Base-by-base conservation (phyloP, 2,113 vertebrate species). In the Apodemus sylvaticus region DNA sequence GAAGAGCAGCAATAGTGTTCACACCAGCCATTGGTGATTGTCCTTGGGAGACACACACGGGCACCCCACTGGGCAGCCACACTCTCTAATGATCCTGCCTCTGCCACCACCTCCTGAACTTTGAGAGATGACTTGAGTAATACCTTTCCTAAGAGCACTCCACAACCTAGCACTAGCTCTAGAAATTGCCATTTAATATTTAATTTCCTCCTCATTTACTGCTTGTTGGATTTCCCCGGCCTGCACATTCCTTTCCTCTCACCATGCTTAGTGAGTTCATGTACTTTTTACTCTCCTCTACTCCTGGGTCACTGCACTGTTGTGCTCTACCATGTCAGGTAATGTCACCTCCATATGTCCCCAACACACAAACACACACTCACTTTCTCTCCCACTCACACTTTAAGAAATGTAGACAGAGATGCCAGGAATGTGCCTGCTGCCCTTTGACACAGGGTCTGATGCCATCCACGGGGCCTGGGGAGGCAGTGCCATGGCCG, bases 361-460 rank as follows among this genome's bases (percentile, higher is more conserved):
- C 31, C 1, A 51, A 36, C 14, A 39, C 22, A 64, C 10, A 48
- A 7, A 78, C 20, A n/a, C 53, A 17, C 9, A 36, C n/a, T 74
- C 48, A 71, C 51, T 76, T 45, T 42, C 45, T 42, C 71, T 36
- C 12, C 53, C 31, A 79, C 88, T 48, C 39, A 60, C 58, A 94
- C 22, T 92, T 83, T 95, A 83, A 96, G 86, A 92, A 92, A 93
- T 86, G 71, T 66, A 86, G 48, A 71, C 5, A 36, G 42, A 48
- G 66, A 90, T 5, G 11, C 74, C 42, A 95, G 92, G 42, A 93
- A 95, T 89, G 22, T 36, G 94, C 95, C 89, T 70, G 0, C 79
- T 94, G 95, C 74, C 92, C 45, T 96, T 97, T 97, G 96, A 96
- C 86, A 96, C 29, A 97, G 95, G 83, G 76, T 92, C 78, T 76